Evolutionary conservation across 2,888 invertebrate species (phyloP).

Genomic region (Agelastica alni): DNA sequence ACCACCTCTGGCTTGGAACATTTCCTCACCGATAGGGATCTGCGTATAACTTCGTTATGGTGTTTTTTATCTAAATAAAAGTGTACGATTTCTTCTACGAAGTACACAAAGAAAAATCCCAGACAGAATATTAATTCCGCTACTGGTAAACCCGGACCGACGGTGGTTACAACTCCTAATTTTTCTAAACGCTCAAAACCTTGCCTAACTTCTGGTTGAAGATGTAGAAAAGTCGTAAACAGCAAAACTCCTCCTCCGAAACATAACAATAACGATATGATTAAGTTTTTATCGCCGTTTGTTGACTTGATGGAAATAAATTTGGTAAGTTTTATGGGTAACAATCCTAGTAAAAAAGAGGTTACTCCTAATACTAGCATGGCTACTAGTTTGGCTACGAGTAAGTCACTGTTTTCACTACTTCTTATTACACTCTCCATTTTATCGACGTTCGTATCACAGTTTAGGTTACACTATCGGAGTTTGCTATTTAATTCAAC

Average conservation of each 20-base stretch:
- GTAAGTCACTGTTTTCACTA: conserved; percentile 44
- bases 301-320: conserved; percentile 49
- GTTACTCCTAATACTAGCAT: conserved; percentile 64
- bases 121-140: conserved; percentile 65
- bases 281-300: conserved; percentile 57
- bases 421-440: conserved; percentile 21
- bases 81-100: conserved; percentile 67
- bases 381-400: conserved; percentile 64
- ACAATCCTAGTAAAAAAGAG: conserved; percentile 63
- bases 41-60: conserved; percentile 45
- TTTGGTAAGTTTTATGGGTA: conserved; percentile 58
- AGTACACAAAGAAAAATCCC: conserved; percentile 68
- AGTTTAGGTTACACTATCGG: no score
- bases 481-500: no score
- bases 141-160: conserved; percentile 58
- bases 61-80: conserved; percentile 58
- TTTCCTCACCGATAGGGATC: conserved; percentile 60
- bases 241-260: conserved; percentile 70
- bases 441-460: background rate
- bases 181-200: conserved; percentile 59
- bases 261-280: conserved; percentile 64
- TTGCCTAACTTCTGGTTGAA: conserved; percentile 68
- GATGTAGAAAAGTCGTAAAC: conserved; percentile 67
- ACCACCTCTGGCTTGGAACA: conserved; percentile 54
- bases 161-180: conserved; percentile 55